phyloP scores from a whole-genome alignment of 2,797 vertebrate genomes.

The Sternarchorhynchus goeldii region DNA sequence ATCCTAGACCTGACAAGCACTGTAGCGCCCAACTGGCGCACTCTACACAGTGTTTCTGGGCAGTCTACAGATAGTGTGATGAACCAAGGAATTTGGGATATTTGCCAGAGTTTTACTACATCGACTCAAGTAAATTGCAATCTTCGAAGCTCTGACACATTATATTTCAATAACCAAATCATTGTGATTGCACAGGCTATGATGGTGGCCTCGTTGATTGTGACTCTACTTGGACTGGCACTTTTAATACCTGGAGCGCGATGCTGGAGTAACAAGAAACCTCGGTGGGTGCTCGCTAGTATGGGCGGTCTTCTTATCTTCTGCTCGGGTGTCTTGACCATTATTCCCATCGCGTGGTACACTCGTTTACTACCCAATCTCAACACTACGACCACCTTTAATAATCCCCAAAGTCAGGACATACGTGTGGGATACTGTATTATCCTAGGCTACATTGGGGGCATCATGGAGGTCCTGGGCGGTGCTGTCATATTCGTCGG shows the following conservation, averaged over 20 bases:
- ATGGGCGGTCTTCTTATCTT: slow-evolving; percentile 81
- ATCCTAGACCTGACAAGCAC: slow-evolving; percentile 82
- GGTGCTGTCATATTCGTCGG: slow-evolving; percentile 81
- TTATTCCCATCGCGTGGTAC: slow-evolving; percentile 90
- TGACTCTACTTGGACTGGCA: slow-evolving; percentile 75
- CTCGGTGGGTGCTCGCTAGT: slow-evolving; percentile 74
- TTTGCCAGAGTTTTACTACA: slow-evolving; percentile 70
- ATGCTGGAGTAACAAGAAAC: slow-evolving; percentile 82
- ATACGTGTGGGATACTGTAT: slow-evolving; percentile 80
- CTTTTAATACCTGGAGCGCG: slow-evolving; percentile 65
- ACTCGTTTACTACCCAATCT: slow-evolving; percentile 67
- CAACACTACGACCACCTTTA: slow-evolving; percentile 52
- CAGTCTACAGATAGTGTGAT: slow-evolving; percentile 57
- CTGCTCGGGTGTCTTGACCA: slow-evolving; percentile 79
- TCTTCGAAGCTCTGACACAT: slow-evolving; percentile 53
- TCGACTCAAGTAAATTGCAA: slow-evolving; percentile 63
- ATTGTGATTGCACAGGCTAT: slow-evolving; percentile 77
- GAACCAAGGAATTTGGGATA: slow-evolving; percentile 89
- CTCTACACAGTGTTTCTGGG: slow-evolving; percentile 61
- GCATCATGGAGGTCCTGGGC: slow-evolving; percentile 83
- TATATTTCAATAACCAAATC: slow-evolving; percentile 75
- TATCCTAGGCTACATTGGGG: slow-evolving; percentile 87
- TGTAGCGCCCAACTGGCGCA: slow-evolving; percentile 86
- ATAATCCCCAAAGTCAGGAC: fast-evolving
- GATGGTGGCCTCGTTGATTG: slow-evolving; percentile 81